Percentiles rank a stretch among this genome's conserved stretches.
Conservation (phyloP, 2,888 invertebrate species). For the Drosophila algonquin region DNA sequence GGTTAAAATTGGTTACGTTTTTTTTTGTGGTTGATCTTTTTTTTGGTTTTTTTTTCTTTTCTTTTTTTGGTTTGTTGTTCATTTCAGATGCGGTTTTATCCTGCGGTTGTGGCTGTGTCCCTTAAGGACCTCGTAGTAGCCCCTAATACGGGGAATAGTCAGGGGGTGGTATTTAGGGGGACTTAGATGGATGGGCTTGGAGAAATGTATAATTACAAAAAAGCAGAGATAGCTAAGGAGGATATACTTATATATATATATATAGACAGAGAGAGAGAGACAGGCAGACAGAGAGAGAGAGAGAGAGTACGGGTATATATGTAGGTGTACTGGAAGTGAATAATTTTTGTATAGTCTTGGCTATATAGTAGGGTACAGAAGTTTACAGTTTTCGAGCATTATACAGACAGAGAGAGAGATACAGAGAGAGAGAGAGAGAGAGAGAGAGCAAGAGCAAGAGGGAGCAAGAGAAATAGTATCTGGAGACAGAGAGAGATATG, state of each 20-base stretch:
- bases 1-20: conserved; percentile 48
- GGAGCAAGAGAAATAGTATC: conserved; percentile 16
- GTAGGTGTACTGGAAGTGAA: conserved; percentile 34
- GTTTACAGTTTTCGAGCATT: conserved; percentile 40
- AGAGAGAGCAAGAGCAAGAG: conserved; percentile 16
- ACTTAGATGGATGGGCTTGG: conserved; percentile 31
- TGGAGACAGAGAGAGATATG: conserved; percentile 13
- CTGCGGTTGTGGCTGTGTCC: conserved; percentile 15
- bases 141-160: conserved; percentile 23
- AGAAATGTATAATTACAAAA: conserved; percentile 40
- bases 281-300: conserved; percentile 7
- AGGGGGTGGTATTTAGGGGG: conserved; percentile 17
- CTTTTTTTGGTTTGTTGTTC: conserved; percentile 39
- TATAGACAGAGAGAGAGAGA: conserved; percentile 8
- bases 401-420: conserved; percentile 12
- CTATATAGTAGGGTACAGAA: conserved; percentile 14
- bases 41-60: conserved; percentile 41
- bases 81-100: conserved; percentile 42
- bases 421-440: background rate
- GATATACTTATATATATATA: conserved; percentile 12
- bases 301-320: conserved; percentile 21
- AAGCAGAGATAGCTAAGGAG: conserved; percentile 24
- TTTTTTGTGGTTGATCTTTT: conserved; percentile 48
- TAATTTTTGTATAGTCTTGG: conserved; percentile 12
- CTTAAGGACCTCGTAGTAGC: conserved; percentile 38